Evolutionary conservation across 2,888 invertebrate genomes (phyloP).

Genomic region (Drosophila lutescens): DNA sequence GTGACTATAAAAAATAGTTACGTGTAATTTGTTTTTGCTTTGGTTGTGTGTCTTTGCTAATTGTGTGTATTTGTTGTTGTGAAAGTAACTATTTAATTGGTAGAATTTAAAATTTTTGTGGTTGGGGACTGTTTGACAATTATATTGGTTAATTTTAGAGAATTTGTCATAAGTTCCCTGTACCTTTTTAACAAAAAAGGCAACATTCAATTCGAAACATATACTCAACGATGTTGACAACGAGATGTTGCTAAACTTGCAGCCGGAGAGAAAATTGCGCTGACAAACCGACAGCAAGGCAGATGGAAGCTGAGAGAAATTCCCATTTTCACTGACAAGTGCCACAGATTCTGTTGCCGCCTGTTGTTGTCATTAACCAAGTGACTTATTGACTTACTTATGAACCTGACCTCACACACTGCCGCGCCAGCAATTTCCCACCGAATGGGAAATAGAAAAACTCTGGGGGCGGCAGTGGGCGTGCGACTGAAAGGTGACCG

Average conservation of each 20-base stretch:
- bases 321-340: constrained; percentile 33
- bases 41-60: no score
- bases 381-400: constrained; percentile 78
- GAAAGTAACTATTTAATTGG: no score
- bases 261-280: constrained; percentile 2
- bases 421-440: constrained; percentile 17
- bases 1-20: no score
- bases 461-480: not conserved
- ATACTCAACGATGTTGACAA: constrained; percentile 8
- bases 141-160: no score
- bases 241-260: constrained; percentile 18
- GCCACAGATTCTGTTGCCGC: constrained; percentile 20
- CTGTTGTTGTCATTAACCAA: constrained; percentile 67
- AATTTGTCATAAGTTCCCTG: no score
- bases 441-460: not conserved
- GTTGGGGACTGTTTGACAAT: no score
- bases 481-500: not conserved
- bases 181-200: no score
- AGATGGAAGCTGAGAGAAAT: constrained; percentile 51
- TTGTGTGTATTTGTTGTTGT: no score
- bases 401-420: constrained; percentile 75
- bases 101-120: no score
- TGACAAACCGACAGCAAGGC: constrained; percentile 4
- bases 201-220: no score
- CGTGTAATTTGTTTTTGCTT: no score